These are phyloP conservation scores for Probosciger aterrimus DNA, from an alignment of 2,113 vertebrate species.

Conservation along the genomic window DNA sequence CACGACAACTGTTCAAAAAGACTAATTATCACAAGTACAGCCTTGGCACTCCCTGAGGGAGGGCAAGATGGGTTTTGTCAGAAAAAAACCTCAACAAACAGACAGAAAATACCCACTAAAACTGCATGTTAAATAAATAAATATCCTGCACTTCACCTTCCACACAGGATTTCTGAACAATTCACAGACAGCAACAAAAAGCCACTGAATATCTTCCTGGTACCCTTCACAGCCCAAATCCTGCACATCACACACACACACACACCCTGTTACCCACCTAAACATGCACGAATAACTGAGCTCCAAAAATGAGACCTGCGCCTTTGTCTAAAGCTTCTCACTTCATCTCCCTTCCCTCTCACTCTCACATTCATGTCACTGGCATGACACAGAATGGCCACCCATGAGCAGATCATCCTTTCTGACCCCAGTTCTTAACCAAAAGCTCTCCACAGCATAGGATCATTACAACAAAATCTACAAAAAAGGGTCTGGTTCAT, in stretches of 20 bases:
- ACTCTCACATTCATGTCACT: neutral
- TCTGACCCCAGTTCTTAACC: neutral
- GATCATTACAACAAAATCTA: neutral
- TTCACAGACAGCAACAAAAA: neutral
- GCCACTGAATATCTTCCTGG: neutral
- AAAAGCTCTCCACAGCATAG: neutral
- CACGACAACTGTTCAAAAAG: neutral
- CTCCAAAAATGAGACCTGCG: neutral
- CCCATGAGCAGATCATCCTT: neutral
- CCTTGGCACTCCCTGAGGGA: neutral
- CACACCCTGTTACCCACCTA: fast-evolving
- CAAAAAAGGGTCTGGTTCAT: neutral
- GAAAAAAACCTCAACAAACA: neutral
- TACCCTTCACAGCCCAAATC: neutral
- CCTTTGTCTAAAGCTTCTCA: neutral
- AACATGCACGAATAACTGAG: neutral
- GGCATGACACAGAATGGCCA: fast-evolving
- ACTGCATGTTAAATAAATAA: neutral
- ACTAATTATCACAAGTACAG: neutral
- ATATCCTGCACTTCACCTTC: neutral
- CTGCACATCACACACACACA: neutral
- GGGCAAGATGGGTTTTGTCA: neutral
- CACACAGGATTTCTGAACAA: neutral
- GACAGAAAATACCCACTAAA: neutral
- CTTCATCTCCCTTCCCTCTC: fast-evolving